Evolutionary conservation across 1,140 invertebrate genomes (phyloP).

Genomic region (Drosophila serrata): DNA sequence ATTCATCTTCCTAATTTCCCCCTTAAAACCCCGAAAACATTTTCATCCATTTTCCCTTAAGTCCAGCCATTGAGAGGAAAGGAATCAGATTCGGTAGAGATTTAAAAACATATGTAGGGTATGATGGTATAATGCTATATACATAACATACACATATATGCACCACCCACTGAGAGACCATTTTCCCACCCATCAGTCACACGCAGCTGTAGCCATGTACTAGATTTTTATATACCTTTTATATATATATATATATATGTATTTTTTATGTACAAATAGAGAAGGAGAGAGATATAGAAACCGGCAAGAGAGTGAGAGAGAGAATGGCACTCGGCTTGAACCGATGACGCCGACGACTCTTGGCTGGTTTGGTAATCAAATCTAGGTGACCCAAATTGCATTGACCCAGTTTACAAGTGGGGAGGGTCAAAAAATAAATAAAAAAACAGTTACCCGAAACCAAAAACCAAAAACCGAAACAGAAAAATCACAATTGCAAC

Average conservation of each 20-base stretch:
- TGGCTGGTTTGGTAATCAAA: conserved; percentile 63
- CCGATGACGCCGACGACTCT: conserved; percentile 46
- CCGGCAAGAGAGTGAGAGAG: conserved; percentile 16
- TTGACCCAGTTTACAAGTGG: conserved; percentile 49
- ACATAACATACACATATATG: not conserved
- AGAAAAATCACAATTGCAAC: conserved; percentile 18
- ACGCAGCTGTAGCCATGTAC: conserved; percentile 50
- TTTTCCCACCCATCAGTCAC: conserved; percentile 23
- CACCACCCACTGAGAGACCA: conserved; percentile 32
- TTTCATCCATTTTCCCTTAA: conserved; percentile 11
- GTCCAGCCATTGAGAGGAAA: conserved; percentile 8
- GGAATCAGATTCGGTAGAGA: conserved; percentile 16
- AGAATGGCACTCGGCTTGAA: conserved; percentile 43
- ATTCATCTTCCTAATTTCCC: conserved; percentile 9
- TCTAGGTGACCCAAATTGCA: conserved; percentile 66
- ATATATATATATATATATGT: not conserved
- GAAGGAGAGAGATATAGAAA: conserved; percentile 21
- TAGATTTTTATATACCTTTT: conserved; percentile 28
- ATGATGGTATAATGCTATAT: not conserved
- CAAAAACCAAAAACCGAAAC: conserved; percentile 1
- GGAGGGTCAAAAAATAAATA: conserved; percentile 4
- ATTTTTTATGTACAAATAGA: conserved; percentile 15
- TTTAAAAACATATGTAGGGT: conserved; percentile 31
- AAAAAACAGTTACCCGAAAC: conserved; percentile 8
- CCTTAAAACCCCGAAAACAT: conserved; percentile 5